phyloP scores from a whole-genome alignment of 2,113 vertebrate genomes.

The Columba livia region DNA sequence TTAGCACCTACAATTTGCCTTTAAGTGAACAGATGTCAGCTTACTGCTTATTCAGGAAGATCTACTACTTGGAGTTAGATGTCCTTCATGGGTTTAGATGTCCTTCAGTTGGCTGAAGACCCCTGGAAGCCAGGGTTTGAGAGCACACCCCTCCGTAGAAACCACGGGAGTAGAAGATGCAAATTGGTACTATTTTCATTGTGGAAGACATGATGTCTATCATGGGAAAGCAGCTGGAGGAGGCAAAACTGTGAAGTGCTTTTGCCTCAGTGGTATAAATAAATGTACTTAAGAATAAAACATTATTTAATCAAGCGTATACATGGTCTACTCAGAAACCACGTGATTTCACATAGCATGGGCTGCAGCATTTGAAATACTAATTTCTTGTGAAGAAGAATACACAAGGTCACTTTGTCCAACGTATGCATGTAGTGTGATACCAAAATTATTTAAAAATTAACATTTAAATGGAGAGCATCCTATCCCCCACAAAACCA shows the following conservation, averaged over 20 bases:
- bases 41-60: not conserved
- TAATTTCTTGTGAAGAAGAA: not conserved
- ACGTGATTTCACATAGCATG: not conserved
- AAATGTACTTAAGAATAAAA: not conserved
- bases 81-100: not conserved
- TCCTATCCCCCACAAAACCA: not conserved
- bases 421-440: not conserved
- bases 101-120: not conserved
- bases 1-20: not conserved
- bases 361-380: not conserved
- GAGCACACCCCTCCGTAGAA: not conserved
- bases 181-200: not conserved
- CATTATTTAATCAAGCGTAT: not conserved
- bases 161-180: not conserved
- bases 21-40: not conserved
- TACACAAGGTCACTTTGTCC: not conserved
- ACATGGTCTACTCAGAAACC: not conserved
- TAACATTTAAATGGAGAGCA: not conserved
- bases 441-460: not conserved
- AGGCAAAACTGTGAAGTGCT: not conserved
- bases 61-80: not conserved
- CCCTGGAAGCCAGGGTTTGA: not conserved
- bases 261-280: slow-evolving; percentile 1
- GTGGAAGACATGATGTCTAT: not conserved
- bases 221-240: not conserved